Evolutionary conservation across 2,888 invertebrate genomes (phyloP).

Genomic region (Dexiosoma caninum): DNA sequence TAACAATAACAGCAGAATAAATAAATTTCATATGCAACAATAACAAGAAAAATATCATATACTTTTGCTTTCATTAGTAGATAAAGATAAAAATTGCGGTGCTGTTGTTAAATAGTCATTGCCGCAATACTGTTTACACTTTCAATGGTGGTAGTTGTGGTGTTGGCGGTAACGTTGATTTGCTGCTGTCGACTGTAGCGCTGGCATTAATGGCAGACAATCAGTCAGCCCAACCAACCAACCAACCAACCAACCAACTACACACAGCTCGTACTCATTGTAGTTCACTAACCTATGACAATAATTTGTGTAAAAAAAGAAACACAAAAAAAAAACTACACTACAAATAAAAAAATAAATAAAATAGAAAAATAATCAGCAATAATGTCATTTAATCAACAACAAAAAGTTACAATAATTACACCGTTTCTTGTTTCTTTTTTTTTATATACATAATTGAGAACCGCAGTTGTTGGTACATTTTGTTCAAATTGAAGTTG

Average conservation of each 20-base stretch:
- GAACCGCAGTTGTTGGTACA: no score
- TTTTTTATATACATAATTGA: not conserved
- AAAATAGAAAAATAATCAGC: constrained; percentile 52
- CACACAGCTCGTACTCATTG: constrained; percentile 60
- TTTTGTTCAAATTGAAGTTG: no score
- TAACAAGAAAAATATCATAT: constrained; percentile 26
- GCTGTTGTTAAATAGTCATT: constrained; percentile 41
- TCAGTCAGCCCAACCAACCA: constrained; percentile 31
- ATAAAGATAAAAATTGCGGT: constrained; percentile 55
- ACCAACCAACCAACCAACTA: constrained; percentile 43
- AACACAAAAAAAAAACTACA: not conserved
- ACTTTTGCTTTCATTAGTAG: constrained; percentile 71
- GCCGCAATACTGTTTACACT: not conserved
- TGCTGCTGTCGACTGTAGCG: not conserved
- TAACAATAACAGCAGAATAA: constrained; percentile 38
- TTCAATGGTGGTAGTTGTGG: not conserved
- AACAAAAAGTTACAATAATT: constrained; percentile 48
- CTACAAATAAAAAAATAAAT: constrained; percentile 34
- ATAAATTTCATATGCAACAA: constrained; percentile 7
- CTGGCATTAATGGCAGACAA: constrained; percentile 25
- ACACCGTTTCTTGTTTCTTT: constrained; percentile 1
- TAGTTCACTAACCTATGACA: constrained; percentile 74
- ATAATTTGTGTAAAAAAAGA: constrained; percentile 70
- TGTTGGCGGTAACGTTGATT: constrained; percentile 19
- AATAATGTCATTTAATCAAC: constrained; percentile 44